Conservation (phyloP, 2,113 vertebrate genomes). For the Microcebus griseorufus region DNA sequence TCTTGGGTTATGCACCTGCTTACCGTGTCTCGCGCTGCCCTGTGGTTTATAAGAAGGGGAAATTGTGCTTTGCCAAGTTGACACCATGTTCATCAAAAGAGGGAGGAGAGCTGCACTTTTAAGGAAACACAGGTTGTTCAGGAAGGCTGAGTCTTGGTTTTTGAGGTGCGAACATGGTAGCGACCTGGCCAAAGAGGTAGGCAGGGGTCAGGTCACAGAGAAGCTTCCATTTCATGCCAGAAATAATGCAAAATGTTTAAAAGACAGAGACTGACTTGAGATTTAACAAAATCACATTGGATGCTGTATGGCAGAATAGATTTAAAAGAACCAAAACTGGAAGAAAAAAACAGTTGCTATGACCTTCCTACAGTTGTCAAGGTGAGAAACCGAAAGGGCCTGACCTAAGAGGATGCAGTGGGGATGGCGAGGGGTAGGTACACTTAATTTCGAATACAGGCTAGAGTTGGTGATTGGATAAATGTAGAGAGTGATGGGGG, state of each 20-base stretch:
- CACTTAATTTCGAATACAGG: background rate
- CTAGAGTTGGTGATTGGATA: background rate
- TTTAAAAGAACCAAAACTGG: background rate
- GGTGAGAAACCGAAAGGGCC: background rate
- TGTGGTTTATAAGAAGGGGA: constrained; percentile 26
- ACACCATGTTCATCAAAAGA: constrained; percentile 52
- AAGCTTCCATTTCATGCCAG: background rate
- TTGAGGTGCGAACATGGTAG: background rate
- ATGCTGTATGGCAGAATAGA: background rate
- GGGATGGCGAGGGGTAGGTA: background rate
- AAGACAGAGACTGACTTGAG: background rate
- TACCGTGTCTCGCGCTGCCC: background rate
- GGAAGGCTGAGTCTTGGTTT: background rate
- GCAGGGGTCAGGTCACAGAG: background rate
- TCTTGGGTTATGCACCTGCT: background rate
- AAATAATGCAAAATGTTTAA: background rate
- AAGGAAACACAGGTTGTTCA: background rate
- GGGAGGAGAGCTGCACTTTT: background rate
- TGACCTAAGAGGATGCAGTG: background rate
- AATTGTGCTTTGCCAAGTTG: background rate
- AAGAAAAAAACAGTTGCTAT: background rate
- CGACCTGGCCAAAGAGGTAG: background rate
- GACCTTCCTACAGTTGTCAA: background rate
- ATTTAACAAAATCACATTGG: background rate
- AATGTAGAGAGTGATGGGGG: background rate